Percentiles rank a stretch among this genome's conserved stretches.
Evolutionary conservation across 2,888 invertebrate species (phyloP).

Genomic region (Parnassius mnemosyne): DNA sequence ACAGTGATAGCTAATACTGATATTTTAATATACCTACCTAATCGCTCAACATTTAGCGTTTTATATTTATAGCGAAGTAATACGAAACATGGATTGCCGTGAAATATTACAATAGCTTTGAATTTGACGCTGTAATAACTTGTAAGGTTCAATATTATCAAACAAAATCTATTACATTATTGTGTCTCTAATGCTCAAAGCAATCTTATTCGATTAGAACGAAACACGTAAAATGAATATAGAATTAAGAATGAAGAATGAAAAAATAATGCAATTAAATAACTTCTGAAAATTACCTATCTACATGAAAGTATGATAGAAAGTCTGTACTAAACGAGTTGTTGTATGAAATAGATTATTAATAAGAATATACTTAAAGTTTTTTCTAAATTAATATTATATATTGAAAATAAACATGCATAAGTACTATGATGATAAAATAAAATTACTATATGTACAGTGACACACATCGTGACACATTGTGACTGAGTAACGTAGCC

Average conservation of each 20-base stretch:
- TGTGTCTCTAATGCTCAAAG: conserved; percentile 1
- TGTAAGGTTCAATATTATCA: conserved; percentile 12
- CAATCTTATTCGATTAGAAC: conserved; percentile 3
- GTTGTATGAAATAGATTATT: neutral
- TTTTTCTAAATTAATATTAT: neutral
- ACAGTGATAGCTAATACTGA: neutral
- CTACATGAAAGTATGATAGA: no score
- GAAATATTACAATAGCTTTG: conserved; percentile 14
- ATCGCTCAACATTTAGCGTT: neutral
- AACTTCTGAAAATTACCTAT: neutral
- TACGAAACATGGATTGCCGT: neutral
- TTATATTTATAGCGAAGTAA: neutral
- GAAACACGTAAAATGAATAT: conserved; percentile 4
- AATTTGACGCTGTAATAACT: conserved; percentile 11
- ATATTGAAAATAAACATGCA: no score
- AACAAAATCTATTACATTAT: conserved; percentile 20
- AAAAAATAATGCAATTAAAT: conserved; percentile 12
- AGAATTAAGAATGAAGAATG: conserved; percentile 7
- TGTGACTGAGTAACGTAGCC: no score
- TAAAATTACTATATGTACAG: no score
- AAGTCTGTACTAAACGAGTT: no score
- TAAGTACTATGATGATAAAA: no score
- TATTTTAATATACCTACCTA: neutral
- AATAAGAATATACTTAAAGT: neutral
- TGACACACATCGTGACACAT: no score